Evolutionary conservation across 2,113 vertebrate genomes (phyloP), one percentile per base, ranked within the genome.

Genomic region (Sakesphorus luctuosus): DNA sequence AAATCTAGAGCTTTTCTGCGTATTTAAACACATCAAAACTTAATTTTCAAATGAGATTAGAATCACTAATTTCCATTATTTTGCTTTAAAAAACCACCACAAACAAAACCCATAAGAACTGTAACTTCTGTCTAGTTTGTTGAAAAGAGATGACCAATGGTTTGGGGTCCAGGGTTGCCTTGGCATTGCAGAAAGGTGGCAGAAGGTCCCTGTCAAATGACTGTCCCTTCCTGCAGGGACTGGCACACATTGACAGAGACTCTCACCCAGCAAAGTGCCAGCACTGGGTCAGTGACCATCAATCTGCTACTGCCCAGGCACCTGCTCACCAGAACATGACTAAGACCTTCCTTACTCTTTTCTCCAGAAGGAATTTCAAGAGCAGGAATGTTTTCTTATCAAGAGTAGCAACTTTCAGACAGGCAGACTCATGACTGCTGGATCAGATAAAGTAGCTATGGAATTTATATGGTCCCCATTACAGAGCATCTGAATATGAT

Each of bases 381-480:
- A 88, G 65, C 80, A 88, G 87, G 95, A 96, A 93, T 94, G 86
- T 55, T 92, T 59, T 19, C 90, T 97, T 97, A 95, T 97, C 95
- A 5, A 71, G 63, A 65, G 59, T 78, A 92, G 82, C 90, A 63
- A 3, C 63, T 94, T 47, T 95, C 78, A 67, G 95, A 40, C 96
- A 96, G 95, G 94, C 91, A 91, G 77, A 46, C 90, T 93, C 90
- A 89, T 15, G 90, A 86, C 86, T 94, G 89, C 68, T 28, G 92
- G 15, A 96, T 95, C 94, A 96, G 95, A 92, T 95, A 96, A 95
- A 95, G 85, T 53, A 87, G 50, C 79, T 50, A 4, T 55, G 96
- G 96, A 96, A 97, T 96, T 95, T 96, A 78, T 95, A 97, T 94
- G 83, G 84, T 93, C 89, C 78, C 61, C 61, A n/a, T 76, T 31